Percentiles rank a stretch among this genome's conserved stretches.
Conservation (phyloP, 2,888 invertebrate genomes). For the Embidobia sp. region DNA sequence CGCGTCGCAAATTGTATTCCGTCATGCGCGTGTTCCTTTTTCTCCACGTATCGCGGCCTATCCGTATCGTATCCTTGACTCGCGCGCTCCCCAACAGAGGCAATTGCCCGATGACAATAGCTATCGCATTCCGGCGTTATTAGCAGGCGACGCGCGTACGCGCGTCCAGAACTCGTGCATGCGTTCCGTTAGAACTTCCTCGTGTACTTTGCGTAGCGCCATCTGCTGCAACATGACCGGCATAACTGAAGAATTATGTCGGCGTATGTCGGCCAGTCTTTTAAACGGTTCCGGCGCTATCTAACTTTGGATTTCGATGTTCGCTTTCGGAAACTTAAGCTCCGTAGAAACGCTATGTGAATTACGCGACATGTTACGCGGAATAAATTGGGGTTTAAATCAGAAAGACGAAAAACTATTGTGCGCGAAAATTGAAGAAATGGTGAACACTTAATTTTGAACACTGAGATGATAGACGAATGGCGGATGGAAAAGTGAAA, state of each 20-base stretch:
- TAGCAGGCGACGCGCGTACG: slow-evolving; percentile 59
- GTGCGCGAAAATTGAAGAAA: no score
- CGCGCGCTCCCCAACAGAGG: slow-evolving; percentile 4
- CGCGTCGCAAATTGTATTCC: slow-evolving; percentile 54
- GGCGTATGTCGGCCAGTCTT: slow-evolving; percentile 31
- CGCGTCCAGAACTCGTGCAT: slow-evolving; percentile 46
- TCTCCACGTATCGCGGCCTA: slow-evolving; percentile 12
- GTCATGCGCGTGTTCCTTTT: slow-evolving; percentile 35
- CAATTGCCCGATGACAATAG: slow-evolving; percentile 59
- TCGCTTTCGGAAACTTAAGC: no score
- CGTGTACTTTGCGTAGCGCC: slow-evolving; percentile 48
- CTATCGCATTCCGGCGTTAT: slow-evolving; percentile 53
- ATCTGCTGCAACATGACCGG: slow-evolving; percentile 54
- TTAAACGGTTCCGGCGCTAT: slow-evolving; percentile 1
- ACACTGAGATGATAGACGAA: no score
- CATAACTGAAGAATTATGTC: slow-evolving; percentile 47
- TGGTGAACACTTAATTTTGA: no score
- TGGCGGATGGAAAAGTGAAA: no score
- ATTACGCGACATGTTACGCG: no score
- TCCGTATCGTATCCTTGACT: slow-evolving; percentile 40
- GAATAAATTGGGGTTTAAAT: no score
- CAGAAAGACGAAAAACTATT: no score
- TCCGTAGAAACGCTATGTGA: no score
- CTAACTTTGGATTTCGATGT: slow-evolving; percentile 8
- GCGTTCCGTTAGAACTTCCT: slow-evolving; percentile 59